phyloP scores from a whole-genome alignment of 2,888 invertebrate species.

The Napeogenes sylphis region DNA sequence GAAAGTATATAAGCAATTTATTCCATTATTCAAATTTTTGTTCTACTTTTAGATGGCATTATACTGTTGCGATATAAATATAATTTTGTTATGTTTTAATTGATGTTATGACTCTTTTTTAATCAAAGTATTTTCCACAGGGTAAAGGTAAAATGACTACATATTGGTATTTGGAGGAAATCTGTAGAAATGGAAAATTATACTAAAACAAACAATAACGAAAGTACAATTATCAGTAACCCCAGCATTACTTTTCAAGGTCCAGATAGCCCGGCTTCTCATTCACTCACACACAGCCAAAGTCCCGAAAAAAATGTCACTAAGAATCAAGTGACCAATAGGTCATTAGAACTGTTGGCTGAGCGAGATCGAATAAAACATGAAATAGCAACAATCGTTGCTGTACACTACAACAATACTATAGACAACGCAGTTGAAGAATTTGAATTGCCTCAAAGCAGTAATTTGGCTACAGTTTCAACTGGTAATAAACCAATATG shows the following conservation, averaged over 20 bases:
- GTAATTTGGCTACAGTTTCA: slow-evolving; percentile 44
- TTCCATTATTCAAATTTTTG: no score
- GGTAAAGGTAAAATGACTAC: no score
- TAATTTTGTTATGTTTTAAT: not conserved
- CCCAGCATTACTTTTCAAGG: no score
- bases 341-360: slow-evolving; percentile 50
- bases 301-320: slow-evolving; percentile 56
- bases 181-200: no score
- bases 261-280: no score
- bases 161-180: no score
- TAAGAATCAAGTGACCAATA: slow-evolving; percentile 47
- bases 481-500: slow-evolving; percentile 38
- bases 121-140: slow-evolving; percentile 22
- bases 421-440: slow-evolving; percentile 66
- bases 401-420: slow-evolving; percentile 68
- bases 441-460: slow-evolving; percentile 65
- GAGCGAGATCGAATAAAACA: slow-evolving; percentile 69
- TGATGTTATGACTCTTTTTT: slow-evolving; percentile 1
- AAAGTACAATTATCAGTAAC: no score
- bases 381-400: slow-evolving; percentile 69
- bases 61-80: slow-evolving; percentile 1
- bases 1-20: no score
- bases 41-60: not conserved
- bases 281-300: no score
- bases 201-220: slow-evolving; percentile 40